Evolutionary conservation across 2,888 invertebrate species (phyloP), one percentile per base, ranked within the genome.

Genomic region (Limnephilus lunatus): DNA sequence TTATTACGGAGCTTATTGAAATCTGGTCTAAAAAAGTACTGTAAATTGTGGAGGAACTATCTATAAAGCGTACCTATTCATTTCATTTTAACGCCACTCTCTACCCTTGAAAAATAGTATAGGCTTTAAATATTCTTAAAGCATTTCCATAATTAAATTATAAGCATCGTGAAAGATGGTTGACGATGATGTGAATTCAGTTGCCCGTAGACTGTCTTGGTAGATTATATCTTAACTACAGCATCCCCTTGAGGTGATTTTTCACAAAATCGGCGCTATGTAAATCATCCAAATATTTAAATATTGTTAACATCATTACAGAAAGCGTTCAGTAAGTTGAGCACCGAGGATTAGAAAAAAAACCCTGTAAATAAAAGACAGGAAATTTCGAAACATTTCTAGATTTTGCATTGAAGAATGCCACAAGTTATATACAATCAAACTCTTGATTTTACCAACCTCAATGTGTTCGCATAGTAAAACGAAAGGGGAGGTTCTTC

Each of bases 211-310:
- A 68, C 30, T 25, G 31, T 15, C 68, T 53, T 53, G 12, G 25
- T 87, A 32, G 87, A 87, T 87, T 19, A 87, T 31, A 87, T 87
- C 53, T 68, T 68, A 87, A 87, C 87, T 44, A 5, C 87, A 48
- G 9, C 53, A 48, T 19, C 32, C 39, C 39, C 39, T 39, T 39
- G 39, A 39, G 4, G 39, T 39, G 39, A 9, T 39, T 39, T 32
- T 32, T 32, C 32, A 32, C 32, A 32, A 32, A 32, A 32, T 3
- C 32, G 32, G 32, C 32, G 32, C 32, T 32, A 32, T 32, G 32
- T 32, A 32, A 32, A 32, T 32, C 32, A 32, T 2, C 32, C 32
- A 32, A 32, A 32, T 32, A 32, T 32, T 32, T 32, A 32, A 32
- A 32, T 32, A 32, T 32, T 32, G 3, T 32, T 32, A 32, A 32